phyloP scores from a whole-genome alignment of 2,797 vertebrate species.

The Carduelis carduelis region DNA sequence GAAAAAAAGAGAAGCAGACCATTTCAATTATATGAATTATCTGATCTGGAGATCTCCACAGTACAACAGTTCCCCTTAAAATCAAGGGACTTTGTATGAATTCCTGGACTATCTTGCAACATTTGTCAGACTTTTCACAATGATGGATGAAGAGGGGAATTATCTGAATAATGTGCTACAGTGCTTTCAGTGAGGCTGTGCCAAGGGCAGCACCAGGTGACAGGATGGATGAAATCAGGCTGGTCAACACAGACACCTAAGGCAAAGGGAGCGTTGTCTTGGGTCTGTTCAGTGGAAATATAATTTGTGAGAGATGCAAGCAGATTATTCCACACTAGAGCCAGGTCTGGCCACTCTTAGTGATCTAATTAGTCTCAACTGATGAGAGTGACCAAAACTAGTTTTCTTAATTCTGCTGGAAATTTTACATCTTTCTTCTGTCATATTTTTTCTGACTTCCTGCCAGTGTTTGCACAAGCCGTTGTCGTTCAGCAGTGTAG shows the following conservation, averaged over 20 bases:
- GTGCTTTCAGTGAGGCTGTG: not conserved
- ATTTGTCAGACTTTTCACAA: not conserved
- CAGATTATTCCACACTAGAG: not conserved
- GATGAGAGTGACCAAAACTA: not conserved
- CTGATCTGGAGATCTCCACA: not conserved
- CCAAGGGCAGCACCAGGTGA: not conserved
- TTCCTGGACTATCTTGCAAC: not conserved
- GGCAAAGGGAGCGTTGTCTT: not conserved
- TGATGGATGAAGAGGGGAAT: not conserved
- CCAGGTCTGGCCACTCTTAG: not conserved
- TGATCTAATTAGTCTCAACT: not conserved
- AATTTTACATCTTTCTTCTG: not conserved
- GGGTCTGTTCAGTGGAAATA: not conserved
- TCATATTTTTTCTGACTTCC: not conserved
- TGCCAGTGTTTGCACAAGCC: not conserved
- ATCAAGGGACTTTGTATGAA: not conserved
- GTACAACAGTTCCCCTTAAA: not conserved
- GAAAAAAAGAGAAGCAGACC: not conserved
- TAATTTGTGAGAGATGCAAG: not conserved
- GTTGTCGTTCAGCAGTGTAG: not conserved
- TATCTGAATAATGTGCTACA: not conserved
- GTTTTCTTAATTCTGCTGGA: not conserved
- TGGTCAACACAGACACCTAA: not conserved
- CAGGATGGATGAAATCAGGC: not conserved
- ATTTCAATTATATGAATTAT: not conserved